phyloP scores from a whole-genome alignment of 2,888 invertebrate genomes.

The Caenorhabditis auriculariae region DNA sequence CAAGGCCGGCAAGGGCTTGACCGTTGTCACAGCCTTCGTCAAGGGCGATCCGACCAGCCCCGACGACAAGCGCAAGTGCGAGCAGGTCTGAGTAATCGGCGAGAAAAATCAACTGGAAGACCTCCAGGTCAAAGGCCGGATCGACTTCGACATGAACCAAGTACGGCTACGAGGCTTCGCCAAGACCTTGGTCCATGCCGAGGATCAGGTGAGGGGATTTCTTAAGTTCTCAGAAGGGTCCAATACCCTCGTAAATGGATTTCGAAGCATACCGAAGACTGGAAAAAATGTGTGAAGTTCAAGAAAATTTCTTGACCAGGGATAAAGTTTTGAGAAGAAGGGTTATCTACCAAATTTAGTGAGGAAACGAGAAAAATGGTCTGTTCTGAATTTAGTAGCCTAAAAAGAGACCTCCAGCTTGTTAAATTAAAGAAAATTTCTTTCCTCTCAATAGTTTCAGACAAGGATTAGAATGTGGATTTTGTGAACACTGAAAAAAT shows the following conservation, averaged over 20 bases:
- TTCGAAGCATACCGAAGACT: not conserved
- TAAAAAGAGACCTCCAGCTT: too few relatives aligned
- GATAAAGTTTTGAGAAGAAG: too few relatives aligned
- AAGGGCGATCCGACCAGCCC: conserved; percentile 70
- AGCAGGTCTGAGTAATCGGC: conserved; percentile 70
- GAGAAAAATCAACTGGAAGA: not conserved
- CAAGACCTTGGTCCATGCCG: conserved; percentile 74
- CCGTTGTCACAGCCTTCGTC: conserved; percentile 83
- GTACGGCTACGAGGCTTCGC: conserved; percentile 93
- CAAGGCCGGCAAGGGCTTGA: conserved; percentile 80
- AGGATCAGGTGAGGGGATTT: conserved; percentile 47
- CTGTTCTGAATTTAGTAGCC: too few relatives aligned
- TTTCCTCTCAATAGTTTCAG: too few relatives aligned
- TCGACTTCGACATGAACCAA: conserved; percentile 75
- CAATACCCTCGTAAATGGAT: too few relatives aligned
- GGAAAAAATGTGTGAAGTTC: not conserved
- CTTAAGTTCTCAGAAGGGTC: too few relatives aligned
- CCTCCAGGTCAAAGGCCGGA: conserved; percentile 46
- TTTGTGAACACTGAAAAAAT: too few relatives aligned
- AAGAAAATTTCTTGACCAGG: not conserved
- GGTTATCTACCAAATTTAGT: too few relatives aligned
- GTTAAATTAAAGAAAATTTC: too few relatives aligned
- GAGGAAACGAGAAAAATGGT: too few relatives aligned
- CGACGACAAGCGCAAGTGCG: conserved; percentile 70
- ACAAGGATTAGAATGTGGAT: too few relatives aligned